phyloP scores from a whole-genome alignment of 2,113 vertebrate species.

The Benitochromis conjunctus region DNA sequence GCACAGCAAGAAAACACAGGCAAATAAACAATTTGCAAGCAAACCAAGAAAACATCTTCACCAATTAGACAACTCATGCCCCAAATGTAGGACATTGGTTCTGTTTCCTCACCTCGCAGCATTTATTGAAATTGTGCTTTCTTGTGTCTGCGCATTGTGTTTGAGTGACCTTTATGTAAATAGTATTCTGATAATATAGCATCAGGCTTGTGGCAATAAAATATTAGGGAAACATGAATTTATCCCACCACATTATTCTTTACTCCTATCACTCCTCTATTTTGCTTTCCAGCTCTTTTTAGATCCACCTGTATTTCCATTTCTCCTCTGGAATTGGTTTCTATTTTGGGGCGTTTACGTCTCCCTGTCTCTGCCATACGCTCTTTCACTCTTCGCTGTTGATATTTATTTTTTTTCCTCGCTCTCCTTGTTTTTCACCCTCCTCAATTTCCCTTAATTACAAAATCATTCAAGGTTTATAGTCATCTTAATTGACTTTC shows the following conservation, averaged over 20 bases:
- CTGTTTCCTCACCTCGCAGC: background rate
- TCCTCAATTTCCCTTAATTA: conserved; percentile 58
- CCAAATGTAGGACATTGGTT: background rate
- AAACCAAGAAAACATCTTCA: background rate
- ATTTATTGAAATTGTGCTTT: background rate
- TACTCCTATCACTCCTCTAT: background rate
- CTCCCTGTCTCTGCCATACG: conserved; percentile 32
- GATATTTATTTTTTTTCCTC: background rate
- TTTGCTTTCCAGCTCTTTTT: conserved; percentile 20
- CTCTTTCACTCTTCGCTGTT: conserved; percentile 9
- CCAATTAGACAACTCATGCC: background rate
- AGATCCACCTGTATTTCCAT: conserved; percentile 40
- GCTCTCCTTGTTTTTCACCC: conserved; percentile 38
- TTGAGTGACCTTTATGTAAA: background rate
- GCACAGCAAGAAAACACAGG: background rate
- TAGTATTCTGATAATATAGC: background rate
- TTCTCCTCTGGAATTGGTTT: conserved; percentile 63
- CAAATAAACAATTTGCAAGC: background rate
- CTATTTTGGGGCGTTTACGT: conserved; percentile 64
- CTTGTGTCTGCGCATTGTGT: background rate
- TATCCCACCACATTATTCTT: background rate
- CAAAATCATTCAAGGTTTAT: conserved; percentile 65
- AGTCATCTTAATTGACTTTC: conserved; percentile 65
- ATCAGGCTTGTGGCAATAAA: background rate
- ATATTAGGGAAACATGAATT: background rate